Base-by-base conservation (phyloP, 1,140 invertebrate genomes). In the Neodiprion pinetum region DNA sequence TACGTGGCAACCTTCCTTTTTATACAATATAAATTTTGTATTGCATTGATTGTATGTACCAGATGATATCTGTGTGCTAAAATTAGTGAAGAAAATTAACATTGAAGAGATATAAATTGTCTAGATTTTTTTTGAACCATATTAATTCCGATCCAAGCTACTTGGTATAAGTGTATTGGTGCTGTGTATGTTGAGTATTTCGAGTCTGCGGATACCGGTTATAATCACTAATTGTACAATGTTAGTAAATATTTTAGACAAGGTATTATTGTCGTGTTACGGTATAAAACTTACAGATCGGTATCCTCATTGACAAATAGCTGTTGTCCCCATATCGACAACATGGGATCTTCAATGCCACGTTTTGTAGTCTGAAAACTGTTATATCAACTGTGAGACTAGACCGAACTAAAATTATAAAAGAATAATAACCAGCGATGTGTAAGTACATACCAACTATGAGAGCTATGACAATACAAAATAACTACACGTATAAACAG, bases 281-380 rank as follows among this genome's bases (percentile, higher is more conserved):
- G 21, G 21, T 70, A 85, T 86, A 87, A 82, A 85, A 95, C 95
- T 96, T 96, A 97, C 96, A 96, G 95, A 91, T 95, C 95, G 84
- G 95, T 96, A 91, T 97, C 96, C 93, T 96, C 95, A 93, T 96
- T 96, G 90, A 97, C 95, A 93, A 96, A 96, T 91, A 97, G 94
- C 93, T 97, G 96, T 91, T 97, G 95, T 90, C 96, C 96, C 96
- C 96, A 97, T 92, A 97, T 97, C 90, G 94, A 96, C 90, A 97
- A 95, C 95, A 97, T 97, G 90, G 96, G 96, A 92, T 97, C 96
- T 93, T 96, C 95, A 93, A 96, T 96, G 91, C 95, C 96, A 91
- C 95, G 94, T 94, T 96, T 96, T 93, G 94, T 93, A 82, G 95
- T 96, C 94, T 96, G 95, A 94, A 96, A 96, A 94, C 95, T 96